These are phyloP conservation scores for Harpalus rufipes DNA, from an alignment of 2,888 invertebrate genomes.

Conservation along the genomic window DNA sequence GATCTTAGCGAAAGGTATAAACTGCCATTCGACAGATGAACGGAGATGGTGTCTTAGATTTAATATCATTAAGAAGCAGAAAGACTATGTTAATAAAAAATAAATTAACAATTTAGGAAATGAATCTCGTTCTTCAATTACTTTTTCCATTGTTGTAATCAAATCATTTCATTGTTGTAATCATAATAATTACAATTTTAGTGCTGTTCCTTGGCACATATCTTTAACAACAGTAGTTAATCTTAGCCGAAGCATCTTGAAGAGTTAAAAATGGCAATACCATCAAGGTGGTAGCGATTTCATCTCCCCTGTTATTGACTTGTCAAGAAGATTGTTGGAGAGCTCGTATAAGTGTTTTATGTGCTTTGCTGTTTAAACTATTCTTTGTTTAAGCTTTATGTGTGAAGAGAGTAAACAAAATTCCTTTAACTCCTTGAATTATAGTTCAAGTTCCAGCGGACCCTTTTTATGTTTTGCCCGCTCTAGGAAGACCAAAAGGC, in stretches of 20 bases:
- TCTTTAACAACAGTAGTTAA: constrained; percentile 22
- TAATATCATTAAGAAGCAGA: too few species aligned
- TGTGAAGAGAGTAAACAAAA: neutral
- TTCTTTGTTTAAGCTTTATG: constrained; percentile 22
- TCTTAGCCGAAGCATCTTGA: neutral
- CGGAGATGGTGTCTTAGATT: too few species aligned
- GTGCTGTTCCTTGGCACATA: neutral
- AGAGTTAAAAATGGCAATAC: neutral
- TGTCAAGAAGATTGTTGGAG: constrained; percentile 44
- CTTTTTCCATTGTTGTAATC: too few species aligned
- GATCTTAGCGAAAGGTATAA: too few species aligned
- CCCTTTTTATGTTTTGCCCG: neutral
- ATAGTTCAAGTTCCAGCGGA: neutral
- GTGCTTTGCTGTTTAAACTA: constrained; percentile 27
- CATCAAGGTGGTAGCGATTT: constrained; percentile 12
- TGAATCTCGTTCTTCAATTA: too few species aligned
- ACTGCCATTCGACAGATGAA: too few species aligned
- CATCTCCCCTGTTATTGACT: constrained; percentile 57
- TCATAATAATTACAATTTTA: neutral
- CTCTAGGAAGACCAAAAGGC: neutral
- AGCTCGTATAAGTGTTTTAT: constrained; percentile 58
- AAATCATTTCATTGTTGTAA: too few species aligned
- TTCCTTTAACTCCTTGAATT: constrained; percentile 1
- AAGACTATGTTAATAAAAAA: too few species aligned
- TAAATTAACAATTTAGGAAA: too few species aligned